Conservation (phyloP, 1,140 invertebrate species). For the Hermatobates lingyangjiaoensis region DNA sequence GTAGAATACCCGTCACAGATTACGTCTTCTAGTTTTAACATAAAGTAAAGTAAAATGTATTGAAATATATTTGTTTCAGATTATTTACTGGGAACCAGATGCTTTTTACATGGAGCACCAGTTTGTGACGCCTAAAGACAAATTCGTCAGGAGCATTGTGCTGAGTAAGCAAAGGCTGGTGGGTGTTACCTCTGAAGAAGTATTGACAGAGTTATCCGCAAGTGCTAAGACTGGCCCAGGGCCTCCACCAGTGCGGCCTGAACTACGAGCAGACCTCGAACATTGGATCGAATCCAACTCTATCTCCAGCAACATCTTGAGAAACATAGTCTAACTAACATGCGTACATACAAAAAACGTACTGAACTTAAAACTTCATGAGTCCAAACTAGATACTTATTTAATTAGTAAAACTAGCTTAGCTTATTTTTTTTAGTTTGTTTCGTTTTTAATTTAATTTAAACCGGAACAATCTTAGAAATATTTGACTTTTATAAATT, state of each 20-base stretch:
- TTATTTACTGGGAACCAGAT: conserved; percentile 69
- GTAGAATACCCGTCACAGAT: too few relatives aligned
- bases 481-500: too few relatives aligned
- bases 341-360: too few relatives aligned
- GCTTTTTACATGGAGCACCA: conserved; percentile 72
- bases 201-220: conserved; percentile 27
- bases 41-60: too few relatives aligned
- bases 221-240: conserved; percentile 17
- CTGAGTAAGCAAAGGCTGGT: conserved; percentile 54
- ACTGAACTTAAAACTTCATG: too few relatives aligned
- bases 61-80: too few relatives aligned
- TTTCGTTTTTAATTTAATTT: too few relatives aligned
- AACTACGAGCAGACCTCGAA: conserved; percentile 35
- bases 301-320: conserved; percentile 38
- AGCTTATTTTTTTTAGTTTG: too few relatives aligned
- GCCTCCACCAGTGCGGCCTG: conserved; percentile 25
- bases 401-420: too few relatives aligned
- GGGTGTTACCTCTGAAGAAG: conserved; percentile 40
- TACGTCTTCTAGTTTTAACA: too few relatives aligned
- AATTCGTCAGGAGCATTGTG: conserved; percentile 63
- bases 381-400: too few relatives aligned
- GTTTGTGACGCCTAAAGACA: conserved; percentile 53
- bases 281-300: conserved; percentile 49
- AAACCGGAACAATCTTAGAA: too few relatives aligned
- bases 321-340: conserved; percentile 19